These are phyloP conservation scores for Druon quercuslanigerum DNA, from an alignment of 1,140 invertebrate genomes.

Conservation along the genomic window DNA sequence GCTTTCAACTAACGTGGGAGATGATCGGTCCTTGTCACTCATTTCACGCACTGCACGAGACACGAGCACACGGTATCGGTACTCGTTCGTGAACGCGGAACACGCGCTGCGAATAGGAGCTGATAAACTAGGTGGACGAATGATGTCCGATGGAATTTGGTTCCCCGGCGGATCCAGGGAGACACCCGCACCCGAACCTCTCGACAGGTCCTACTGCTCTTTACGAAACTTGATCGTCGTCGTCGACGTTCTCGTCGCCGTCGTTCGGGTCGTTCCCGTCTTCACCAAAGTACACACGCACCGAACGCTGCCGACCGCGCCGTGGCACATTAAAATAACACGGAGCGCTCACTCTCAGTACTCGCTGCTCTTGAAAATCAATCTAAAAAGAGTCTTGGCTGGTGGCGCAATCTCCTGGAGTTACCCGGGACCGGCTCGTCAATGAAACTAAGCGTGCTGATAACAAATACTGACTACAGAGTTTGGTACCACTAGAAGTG, in stretches of 20 bases:
- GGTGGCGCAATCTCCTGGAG: slow-evolving; percentile 65
- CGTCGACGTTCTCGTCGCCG: slow-evolving; percentile 44
- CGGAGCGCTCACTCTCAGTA: slow-evolving; percentile 59
- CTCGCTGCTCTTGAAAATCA: slow-evolving; percentile 73
- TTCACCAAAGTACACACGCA: slow-evolving; percentile 58
- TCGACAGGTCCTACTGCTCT: slow-evolving; percentile 57
- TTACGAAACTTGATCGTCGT: slow-evolving; percentile 44
- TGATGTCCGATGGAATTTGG: slow-evolving; percentile 28
- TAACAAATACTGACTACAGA: slow-evolving; percentile 43
- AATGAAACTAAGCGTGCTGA: slow-evolving; percentile 50
- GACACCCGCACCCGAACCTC: slow-evolving; percentile 63
- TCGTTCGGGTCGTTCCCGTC: slow-evolving; percentile 43
- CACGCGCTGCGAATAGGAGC: slow-evolving; percentile 19
- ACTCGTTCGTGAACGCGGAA: slow-evolving; percentile 32
- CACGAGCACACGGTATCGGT: slow-evolving; percentile 42
- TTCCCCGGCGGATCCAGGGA: slow-evolving; percentile 46
- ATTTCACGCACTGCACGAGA: slow-evolving; percentile 76
- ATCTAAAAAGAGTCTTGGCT: slow-evolving; percentile 69
- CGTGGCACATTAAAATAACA: slow-evolving; percentile 73
- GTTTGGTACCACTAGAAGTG: neutral
- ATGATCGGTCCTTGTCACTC: slow-evolving; percentile 87
- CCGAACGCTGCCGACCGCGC: slow-evolving; percentile 59
- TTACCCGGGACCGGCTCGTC: slow-evolving; percentile 49
- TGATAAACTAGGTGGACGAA: slow-evolving; percentile 10
- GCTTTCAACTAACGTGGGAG: slow-evolving; percentile 86